phyloP scores from a whole-genome alignment of 2,113 vertebrate species.

The Alces alces region DNA sequence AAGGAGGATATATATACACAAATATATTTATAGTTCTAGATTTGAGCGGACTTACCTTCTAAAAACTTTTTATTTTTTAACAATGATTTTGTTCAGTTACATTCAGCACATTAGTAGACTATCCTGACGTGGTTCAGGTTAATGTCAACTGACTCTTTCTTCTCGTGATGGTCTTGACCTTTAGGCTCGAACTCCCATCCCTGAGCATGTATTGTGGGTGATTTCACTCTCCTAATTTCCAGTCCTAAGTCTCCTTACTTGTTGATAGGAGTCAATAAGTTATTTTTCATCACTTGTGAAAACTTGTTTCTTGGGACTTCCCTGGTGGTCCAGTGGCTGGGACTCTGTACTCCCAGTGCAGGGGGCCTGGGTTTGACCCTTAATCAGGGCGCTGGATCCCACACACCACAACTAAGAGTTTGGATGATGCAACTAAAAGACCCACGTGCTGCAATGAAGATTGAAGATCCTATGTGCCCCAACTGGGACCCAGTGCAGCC shows the following conservation, averaged over 20 bases:
- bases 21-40: neutral
- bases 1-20: fast-evolving
- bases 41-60: neutral
- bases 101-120: neutral
- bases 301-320: neutral
- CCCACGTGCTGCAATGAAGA: neutral
- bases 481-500: neutral
- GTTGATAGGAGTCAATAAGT: neutral
- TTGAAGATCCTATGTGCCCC: neutral
- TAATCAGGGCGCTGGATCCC: neutral
- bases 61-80: neutral
- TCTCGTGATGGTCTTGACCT: fast-evolving
- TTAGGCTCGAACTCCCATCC: fast-evolving
- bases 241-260: neutral
- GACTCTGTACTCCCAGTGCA: neutral
- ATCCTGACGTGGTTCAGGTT: neutral
- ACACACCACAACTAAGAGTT: neutral
- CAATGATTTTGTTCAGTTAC: neutral
- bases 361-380: neutral
- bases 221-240: neutral
- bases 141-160: neutral
- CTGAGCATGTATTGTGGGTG: fast-evolving
- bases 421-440: neutral
- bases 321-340: neutral
- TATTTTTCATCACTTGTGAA: neutral